Evolutionary conservation across 1,140 invertebrate genomes (phyloP).

Genomic region (Halesus radiatus): DNA sequence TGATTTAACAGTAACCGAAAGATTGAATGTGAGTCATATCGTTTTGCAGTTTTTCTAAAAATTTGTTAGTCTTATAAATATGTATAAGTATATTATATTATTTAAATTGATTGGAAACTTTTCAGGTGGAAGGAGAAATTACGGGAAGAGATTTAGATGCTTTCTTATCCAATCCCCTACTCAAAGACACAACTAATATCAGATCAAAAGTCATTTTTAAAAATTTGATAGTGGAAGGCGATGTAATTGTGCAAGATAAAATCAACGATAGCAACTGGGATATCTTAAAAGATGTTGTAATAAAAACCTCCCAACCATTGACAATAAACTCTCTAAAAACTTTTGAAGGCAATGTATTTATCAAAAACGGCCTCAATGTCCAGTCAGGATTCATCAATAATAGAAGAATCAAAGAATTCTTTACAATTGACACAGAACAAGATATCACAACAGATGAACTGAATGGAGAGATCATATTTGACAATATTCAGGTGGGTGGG

Average conservation of each 20-base stretch:
- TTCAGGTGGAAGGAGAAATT: conserved; percentile 65
- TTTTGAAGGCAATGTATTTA: conserved; percentile 60
- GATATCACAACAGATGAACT: conserved; percentile 60
- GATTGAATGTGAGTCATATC: conserved; percentile 59
- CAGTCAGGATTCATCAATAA: conserved; percentile 62
- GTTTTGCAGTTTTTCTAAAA: not conserved
- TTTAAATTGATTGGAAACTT: conserved; percentile 13
- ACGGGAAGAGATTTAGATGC: conserved; percentile 63
- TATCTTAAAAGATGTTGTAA: conserved; percentile 63
- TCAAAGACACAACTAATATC: conserved; percentile 62
- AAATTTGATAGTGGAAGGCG: conserved; percentile 64
- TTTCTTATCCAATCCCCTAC: conserved; percentile 65
- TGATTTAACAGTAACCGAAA: conserved; percentile 61
- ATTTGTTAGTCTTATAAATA: not conserved
- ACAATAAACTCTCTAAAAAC: conserved; percentile 63
- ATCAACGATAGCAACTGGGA: conserved; percentile 60
- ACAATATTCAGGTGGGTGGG: conserved; percentile 60
- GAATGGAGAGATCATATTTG: conserved; percentile 64
- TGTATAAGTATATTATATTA: not conserved
- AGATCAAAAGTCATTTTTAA: conserved; percentile 65
- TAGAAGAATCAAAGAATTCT: conserved; percentile 62
- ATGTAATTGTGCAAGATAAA: conserved; percentile 60
- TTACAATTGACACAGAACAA: conserved; percentile 65
- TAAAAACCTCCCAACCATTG: conserved; percentile 58
- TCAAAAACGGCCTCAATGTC: conserved; percentile 60